Base-by-base conservation (phyloP, 53 echinoderm and acorn worm genomes). In the Mesocentrotus franciscanus region DNA sequence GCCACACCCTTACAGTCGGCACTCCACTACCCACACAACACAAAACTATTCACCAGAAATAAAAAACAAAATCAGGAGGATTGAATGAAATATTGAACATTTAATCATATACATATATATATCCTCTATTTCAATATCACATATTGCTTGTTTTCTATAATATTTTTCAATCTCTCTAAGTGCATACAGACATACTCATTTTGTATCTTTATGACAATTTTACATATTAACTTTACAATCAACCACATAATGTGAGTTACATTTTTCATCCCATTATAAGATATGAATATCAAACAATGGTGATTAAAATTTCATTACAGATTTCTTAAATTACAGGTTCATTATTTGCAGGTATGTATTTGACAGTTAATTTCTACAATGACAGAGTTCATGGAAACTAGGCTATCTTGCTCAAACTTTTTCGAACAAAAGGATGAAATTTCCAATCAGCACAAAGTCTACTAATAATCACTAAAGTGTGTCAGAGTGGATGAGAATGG, bases 41-140 rank as follows among this genome's bases (percentile, higher is more conserved):
- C 4, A 9, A 5, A 33, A 76, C 5, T 32, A 76, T 10, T 33
- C 76, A 10, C 11, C 9, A 8, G 22, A 70, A 94, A 93, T 18
- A 66, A 8, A 14, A 74, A 0, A 27, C 4, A 76, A 56, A 96
- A 76, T 56, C 32, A 11, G 89, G 13, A 55, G 6, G 49, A 71
- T 29, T 79, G 78, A 79, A 92, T 76, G 95, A 90, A 89, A 90
- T 95, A 93, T 76, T 93, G 93, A 93, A 93, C 93, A 93, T 93
- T 93, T 93, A 92, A 72, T 92, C 71, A 92, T 92, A 92, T 92
- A 92, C 42, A 87, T 87, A 87, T 87, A 92, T 92, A 91, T 92
- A 93, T 93, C 36, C 30, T 93, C 93, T 93, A 79, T 93, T 93
- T 93, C 93, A 93, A 93, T 93, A 92, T 93, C 60, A 93, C 93